Evolutionary conservation across 2,113 vertebrate genomes (phyloP), one percentile per base, ranked within the genome.

Genomic region (Saimiri boliviensis): DNA sequence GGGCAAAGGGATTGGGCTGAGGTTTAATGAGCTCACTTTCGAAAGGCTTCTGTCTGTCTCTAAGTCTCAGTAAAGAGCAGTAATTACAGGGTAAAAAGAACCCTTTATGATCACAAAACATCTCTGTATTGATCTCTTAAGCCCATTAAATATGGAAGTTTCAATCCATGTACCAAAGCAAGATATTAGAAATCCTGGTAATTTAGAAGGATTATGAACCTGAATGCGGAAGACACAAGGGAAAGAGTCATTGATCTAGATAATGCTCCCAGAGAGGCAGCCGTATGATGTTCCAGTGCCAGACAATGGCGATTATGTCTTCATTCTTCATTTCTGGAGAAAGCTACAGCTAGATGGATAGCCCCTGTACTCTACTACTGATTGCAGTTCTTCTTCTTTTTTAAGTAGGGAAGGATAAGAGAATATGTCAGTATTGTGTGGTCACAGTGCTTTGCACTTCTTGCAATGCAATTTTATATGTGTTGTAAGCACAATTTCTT

Each of bases 101-200:
- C 40, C 86, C 79, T 98, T 96, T 49, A 63, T 96, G 77, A 94
- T 86, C 94, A 81, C 81, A 93, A 92, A 97, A 96, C 77, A 85
- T 23, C 81, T 20, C 32, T 93, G 27, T 73, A 98, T 95, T 94
- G 95, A 97, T 97, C 79, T 71, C 52, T 83, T 97, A 96, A 98
- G 96, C 74, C 66, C 86, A 96, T 97, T 98, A 98, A 96, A 97
- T 96, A 95, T 95, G 94, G n/a, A 97, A 96, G 92, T 96, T 98
- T 89, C 96, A 96, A 98, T 93, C 90, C 77, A 93, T 77, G 80
- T n/a, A 95, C 58, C 86, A 97, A 98, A 45, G 70, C 20, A 91
- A 88, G 52, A 27, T 73, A 91, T 95, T 89, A 97, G 86, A 96
- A 98, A 96, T 81, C 60, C 23, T 54, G 73, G n/a, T 86, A 94